Conservation (phyloP, 2,888 invertebrate genomes). For the Bruchidius siliquastri region DNA sequence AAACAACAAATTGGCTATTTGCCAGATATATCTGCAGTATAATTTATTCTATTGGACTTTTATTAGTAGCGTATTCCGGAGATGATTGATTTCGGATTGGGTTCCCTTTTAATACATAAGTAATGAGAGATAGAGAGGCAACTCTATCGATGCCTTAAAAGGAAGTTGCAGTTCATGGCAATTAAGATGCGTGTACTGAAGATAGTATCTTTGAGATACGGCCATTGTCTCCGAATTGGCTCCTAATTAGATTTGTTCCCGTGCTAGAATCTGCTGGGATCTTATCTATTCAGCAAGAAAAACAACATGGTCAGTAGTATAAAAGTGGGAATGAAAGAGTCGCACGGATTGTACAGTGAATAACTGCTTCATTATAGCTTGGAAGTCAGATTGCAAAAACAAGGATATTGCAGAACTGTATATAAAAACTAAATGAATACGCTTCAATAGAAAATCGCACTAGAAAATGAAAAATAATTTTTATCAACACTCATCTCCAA, state of each 20-base stretch:
- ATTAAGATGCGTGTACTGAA: background rate
- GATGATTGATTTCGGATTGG: constrained; percentile 23
- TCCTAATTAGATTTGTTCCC: background rate
- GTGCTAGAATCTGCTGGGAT: background rate
- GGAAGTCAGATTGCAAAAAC: no score
- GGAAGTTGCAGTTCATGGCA: background rate
- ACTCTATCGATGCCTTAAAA: constrained; percentile 2
- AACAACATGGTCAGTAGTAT: background rate
- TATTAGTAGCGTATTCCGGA: constrained; percentile 17
- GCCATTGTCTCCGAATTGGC: background rate
- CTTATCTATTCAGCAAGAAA: background rate
- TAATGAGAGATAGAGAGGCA: constrained; percentile 17
- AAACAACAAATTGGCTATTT: constrained; percentile 39
- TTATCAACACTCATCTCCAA: no score
- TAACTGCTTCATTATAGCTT: no score
- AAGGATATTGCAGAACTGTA: no score
- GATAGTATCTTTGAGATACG: background rate
- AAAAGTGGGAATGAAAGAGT: background rate
- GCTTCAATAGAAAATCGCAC: no score
- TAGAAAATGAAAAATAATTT: no score
- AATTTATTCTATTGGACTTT: constrained; percentile 38
- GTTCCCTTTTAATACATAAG: constrained; percentile 24
- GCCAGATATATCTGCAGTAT: constrained; percentile 37
- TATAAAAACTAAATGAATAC: no score
- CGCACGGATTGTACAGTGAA: no score